Base-by-base conservation (phyloP, 2,113 vertebrate genomes). In the Pachypanchax playfairii region DNA sequence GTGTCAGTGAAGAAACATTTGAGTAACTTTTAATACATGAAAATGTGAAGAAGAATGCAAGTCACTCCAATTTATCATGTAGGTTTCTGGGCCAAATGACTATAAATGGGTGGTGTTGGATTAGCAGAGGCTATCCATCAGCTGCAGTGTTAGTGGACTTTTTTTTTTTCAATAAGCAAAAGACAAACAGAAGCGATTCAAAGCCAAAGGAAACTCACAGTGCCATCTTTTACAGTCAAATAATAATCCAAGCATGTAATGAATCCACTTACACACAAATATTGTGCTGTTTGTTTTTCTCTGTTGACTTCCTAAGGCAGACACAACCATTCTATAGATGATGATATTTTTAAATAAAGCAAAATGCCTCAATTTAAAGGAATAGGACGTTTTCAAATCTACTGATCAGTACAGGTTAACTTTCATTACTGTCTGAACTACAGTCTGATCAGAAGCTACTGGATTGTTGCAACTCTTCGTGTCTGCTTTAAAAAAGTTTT, bases 151-250 rank as follows among this genome's bases (percentile, higher is more conserved):
- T 36, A 41, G 8, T 24, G n/a, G 17, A 6, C 22, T 12, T 33
- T 67, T 39, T 53, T 12, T n/a, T 21, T 12, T 35, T 7, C 26
- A 21, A 44, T 21, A 22, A 53, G n/a, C 8, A 22, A 47, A 43
- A 70, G 24, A 26, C 28, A 43, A 38, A 1, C 22, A 1, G 43
- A 3, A 9, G 6, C 25, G 14, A 21, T 8, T 60, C 43, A 38
- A 55, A 17, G 15, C 31, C 54, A 29, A 12, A 13, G 22, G 15
- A 38, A 47, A 18, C 44, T 20, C 13, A 26, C 33, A 21, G 18
- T 11, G 24, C 38, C 42, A 70, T 55, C 22, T 57, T 56, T 51
- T 6, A 42, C 26, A 6, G 28, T 33, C 3, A 13, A 38, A 63
- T 48, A 12, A 35, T 39, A 65, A 31, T 22, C 15, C 5, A n/a